Base-by-base conservation (phyloP, 2,888 invertebrate genomes). In the Watsonalla binaria region DNA sequence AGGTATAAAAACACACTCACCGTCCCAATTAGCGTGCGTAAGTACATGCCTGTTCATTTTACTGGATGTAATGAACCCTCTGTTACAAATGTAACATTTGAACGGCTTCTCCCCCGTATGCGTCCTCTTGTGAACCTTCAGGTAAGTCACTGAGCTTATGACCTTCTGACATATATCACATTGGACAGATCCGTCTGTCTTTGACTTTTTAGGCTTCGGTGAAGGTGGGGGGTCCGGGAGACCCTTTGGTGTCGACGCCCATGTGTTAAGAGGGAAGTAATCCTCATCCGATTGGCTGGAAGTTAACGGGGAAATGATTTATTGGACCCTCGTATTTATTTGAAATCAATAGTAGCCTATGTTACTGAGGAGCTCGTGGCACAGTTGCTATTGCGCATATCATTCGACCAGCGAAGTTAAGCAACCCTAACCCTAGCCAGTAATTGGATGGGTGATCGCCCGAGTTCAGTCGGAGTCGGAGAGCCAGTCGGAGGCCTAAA, bases 11-110 rank as follows among this genome's bases (percentile, higher is more conserved):
- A 24, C 1, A 2, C 2, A 24, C 24, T 24, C 4, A 78, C 82
- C 75, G 51, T 75, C 71, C 73, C 74, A 74, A 0, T 65, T 61
- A 0, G 74, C 66, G 42, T 90, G 90, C 0, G 86, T 88, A 5
- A 89, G 55, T 0, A 84, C 84, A 45, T 90, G 90, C 0, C 90
- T 54, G 45, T 88, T 83, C 86, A 90, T 86, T 58, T 90, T 90
- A 60, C 84, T 86, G 0, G 82, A 76, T 0, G 90, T 90, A 0
- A 90, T 90, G 47, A 90, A 90, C 0, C 83, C 85, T 0, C 82
- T 63, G 0, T 71, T 63, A 52, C 90, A 90, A 0, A 74, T 64
- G 51, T 82, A 83, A 45, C 89, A 90, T 39, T 80, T 77, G 63
- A 78, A 89, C 0, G 90, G 90, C 2, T 63, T 71, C 65, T 90